A percentile compares a stretch with the other conserved stretches of the same genome.
These are phyloP conservation scores for Caloenas nicobarica DNA, from an alignment of 2,113 vertebrate genomes.

Conservation along the genomic window DNA sequence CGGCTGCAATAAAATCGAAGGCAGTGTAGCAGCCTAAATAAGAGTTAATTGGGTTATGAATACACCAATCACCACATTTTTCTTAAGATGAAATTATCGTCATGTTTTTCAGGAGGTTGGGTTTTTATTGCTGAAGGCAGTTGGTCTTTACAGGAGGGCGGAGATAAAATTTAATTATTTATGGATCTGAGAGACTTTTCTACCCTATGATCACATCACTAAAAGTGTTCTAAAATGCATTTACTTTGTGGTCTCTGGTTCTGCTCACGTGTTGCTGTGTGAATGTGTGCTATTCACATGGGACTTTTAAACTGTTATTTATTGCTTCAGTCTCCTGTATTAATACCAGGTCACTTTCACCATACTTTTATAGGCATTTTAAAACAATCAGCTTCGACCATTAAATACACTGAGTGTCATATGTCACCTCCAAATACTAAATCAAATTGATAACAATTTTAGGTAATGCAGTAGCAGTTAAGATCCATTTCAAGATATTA, in stretches of 20 bases:
- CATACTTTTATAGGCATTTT: background rate
- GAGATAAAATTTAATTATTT: background rate
- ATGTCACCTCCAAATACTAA: background rate
- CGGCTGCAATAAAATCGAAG: background rate
- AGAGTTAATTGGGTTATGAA: background rate
- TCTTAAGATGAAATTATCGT: background rate
- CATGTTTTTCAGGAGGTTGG: background rate
- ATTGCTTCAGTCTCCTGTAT: background rate
- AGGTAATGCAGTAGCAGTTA: background rate
- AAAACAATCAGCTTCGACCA: background rate
- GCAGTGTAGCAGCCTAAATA: background rate
- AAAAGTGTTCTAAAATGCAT: background rate
- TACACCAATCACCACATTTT: background rate
- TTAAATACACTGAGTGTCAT: background rate
- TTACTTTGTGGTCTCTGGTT: conserved; percentile 24
- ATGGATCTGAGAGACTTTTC: background rate
- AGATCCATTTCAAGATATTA: background rate
- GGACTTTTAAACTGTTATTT: background rate
- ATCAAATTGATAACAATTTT: background rate
- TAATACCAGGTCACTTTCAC: background rate
- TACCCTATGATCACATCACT: background rate
- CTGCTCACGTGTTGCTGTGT: background rate
- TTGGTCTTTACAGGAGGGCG: background rate
- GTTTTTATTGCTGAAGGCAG: background rate
- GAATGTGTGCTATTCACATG: background rate